Evolutionary conservation across 2,888 invertebrate species (phyloP), one percentile per base, ranked within the genome.

Genomic region (Eupithecia vulgata): DNA sequence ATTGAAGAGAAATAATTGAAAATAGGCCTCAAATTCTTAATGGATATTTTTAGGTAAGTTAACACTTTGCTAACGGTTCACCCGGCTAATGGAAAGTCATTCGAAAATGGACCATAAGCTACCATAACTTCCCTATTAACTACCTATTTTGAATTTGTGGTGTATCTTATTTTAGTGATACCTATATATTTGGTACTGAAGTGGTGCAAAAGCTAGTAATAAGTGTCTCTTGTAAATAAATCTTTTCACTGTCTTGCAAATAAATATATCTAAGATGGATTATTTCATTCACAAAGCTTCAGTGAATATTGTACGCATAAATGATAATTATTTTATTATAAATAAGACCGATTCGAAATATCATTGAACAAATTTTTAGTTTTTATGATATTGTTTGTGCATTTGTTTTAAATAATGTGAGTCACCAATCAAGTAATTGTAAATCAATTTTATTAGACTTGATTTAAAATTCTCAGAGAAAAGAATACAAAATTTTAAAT

Each of bases 121-220:
- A 25, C 12, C 25, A 25, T 25, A 57, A 13, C 21, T 52, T 21
- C 52, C 52, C 13, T 57, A 57, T n/a, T 17, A 17, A n/a, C 8
- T 21, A 21, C 1, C 52, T n/a, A 52, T 59, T 61, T 61, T 42
- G 65, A 65, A 65, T 65, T 65, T 65, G 40, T 12, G 64, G 40
- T 40, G n/a, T n/a, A 5, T 65, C 5, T 37, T 37, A 37, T 12
- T 72, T 12, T 72, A 69, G 71, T 76, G 59, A 73, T 77, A 75
- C 35, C 57, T 57, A 57, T 12, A 35, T 67, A 88, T 87, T 87
- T 89, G 88, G 88, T 91, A 88, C 83, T 85, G 86, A 88, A 87
- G 89, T 86, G 92, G 92, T 92, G 93, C 92, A 92, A 91, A 92
- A 90, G 88, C 90, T 90, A 91, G 87, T 86, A n/a, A n/a, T 90